Evolutionary conservation across 1,140 invertebrate species (phyloP), one percentile per base, ranked within the genome.

Genomic region (Gonatopus flavifemur): DNA sequence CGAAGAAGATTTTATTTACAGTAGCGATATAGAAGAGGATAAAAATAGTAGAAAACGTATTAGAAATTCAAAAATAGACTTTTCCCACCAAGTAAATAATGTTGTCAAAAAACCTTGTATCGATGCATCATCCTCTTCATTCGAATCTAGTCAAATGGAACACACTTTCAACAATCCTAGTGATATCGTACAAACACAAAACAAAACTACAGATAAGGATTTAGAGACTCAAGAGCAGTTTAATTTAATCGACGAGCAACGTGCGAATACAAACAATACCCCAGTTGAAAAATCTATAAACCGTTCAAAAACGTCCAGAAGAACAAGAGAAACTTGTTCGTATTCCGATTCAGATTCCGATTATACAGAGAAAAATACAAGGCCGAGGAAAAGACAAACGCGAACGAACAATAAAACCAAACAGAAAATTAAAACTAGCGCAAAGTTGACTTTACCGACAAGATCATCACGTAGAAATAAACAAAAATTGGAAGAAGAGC

Each of bases 21-120:
- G 83, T 47, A 85, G 83, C 74, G 85, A 86, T 69, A 83, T 83
- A 25, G 86, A 87, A 64, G 80, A 81, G 19, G 72, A 74, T n/a
- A n/a, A n/a, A 13, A 36, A 42, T 25, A 56, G 42, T n/a, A 68
- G 52, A n/a, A 78, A 76, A 45, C 66, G 73, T 24, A 59, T 67
- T 7, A 55, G 71, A 58, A 76, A 75, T 48, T 61, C 57, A 2
- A 66, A 57, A 3, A 70, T 65, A 32, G 31, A 33, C 24, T 21
- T 48, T 2, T 62, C 52, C 5, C 57, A 66, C n/a, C 48, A 46
- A 22, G 38, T 57, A 6, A 38, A 6, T 44, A 36, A 13, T n/a
- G 13, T 32, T 1, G 9, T 30, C 0, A 74, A 74, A 44, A 50
- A 54, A 41, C 44, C 33, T 9, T 55, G 66, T 24, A 5, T 48